phyloP scores from a whole-genome alignment of 2,113 vertebrate species.

The Ochotona princeps region DNA sequence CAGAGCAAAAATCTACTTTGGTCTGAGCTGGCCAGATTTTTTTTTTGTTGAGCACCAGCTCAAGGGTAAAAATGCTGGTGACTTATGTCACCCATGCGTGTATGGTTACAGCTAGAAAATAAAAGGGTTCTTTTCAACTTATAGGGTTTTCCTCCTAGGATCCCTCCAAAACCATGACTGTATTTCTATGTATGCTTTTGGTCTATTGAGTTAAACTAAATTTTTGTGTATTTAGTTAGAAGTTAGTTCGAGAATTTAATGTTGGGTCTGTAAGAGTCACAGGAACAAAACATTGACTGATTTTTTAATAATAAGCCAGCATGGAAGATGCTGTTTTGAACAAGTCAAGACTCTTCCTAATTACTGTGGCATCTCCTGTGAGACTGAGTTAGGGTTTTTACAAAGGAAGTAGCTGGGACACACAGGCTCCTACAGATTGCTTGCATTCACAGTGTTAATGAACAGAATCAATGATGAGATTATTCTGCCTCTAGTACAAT shows the following conservation, averaged over 20 bases:
- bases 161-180: constrained; percentile 3
- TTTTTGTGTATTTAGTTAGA: constrained; percentile 39
- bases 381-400: background rate
- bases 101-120: constrained; percentile 18
- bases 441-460: constrained; percentile 1
- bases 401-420: constrained; percentile 39
- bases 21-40: constrained; percentile 33
- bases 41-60: background rate
- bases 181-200: constrained; percentile 50
- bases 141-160: background rate
- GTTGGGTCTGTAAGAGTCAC: constrained; percentile 19
- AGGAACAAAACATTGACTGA: constrained; percentile 4
- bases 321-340: constrained; percentile 27
- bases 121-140: constrained; percentile 15
- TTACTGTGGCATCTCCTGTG: background rate
- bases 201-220: constrained; percentile 48
- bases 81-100: background rate
- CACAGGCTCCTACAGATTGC: background rate
- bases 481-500: constrained; percentile 35
- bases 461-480: constrained; percentile 3
- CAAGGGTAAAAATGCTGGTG: constrained; percentile 10
- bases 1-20: constrained; percentile 45
- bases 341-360: constrained; percentile 13
- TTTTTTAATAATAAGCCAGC: constrained; percentile 31
- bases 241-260: constrained; percentile 48